These are phyloP conservation scores for Somateria mollissima DNA, from an alignment of 2,797 vertebrate genomes.

Conservation along the genomic window DNA sequence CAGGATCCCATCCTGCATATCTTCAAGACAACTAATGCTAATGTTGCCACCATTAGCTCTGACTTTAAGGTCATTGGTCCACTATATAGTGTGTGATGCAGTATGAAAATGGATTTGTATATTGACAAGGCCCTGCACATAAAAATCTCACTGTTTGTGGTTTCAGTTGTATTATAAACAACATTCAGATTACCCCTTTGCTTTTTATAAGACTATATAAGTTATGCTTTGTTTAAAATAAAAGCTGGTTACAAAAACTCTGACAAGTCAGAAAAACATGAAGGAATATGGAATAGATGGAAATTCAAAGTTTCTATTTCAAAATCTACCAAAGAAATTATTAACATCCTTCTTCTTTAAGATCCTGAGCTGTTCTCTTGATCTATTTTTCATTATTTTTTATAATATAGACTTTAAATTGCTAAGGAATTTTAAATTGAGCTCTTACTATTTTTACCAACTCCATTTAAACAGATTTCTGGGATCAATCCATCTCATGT, in stretches of 20 bases:
- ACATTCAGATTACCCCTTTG: neutral
- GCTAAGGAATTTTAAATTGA: neutral
- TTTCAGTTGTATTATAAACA: neutral
- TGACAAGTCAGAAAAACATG: neutral
- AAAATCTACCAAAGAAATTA: neutral
- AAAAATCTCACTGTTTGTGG: neutral
- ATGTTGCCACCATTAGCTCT: neutral
- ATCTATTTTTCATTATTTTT: neutral
- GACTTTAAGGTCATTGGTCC: neutral
- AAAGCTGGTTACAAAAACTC: neutral
- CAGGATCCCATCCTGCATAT: neutral
- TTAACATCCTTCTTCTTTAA: neutral
- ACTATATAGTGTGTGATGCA: neutral
- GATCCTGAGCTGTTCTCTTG: neutral
- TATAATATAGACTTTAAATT: neutral
- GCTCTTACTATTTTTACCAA: rapidly evolving
- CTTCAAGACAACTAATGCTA: neutral
- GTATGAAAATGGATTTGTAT: neutral
- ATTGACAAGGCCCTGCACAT: neutral
- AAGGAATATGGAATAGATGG: neutral
- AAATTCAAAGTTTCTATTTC: neutral
- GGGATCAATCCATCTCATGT: neutral
- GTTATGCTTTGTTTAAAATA: neutral
- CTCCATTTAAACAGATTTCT: neutral
- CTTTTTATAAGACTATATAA: neutral